Evolutionary conservation across 2,113 vertebrate species (phyloP).

Genomic region (Syngnathus typhle): DNA sequence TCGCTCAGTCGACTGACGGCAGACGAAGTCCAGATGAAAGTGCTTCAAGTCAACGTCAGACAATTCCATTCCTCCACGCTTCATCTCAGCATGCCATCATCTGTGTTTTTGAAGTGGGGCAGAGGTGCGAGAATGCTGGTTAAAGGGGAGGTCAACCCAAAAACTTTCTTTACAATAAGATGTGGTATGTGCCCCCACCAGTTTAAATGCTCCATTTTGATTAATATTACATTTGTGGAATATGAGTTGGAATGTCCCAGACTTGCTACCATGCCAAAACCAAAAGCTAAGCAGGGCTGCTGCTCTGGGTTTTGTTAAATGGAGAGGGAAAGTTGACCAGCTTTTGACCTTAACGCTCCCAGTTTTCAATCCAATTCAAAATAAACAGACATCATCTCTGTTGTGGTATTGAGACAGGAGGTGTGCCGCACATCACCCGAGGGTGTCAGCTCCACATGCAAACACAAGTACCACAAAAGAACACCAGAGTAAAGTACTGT

Average conservation of each 20-base stretch:
- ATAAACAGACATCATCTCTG: neutral
- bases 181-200: too few species aligned
- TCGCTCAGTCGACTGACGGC: neutral
- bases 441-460: neutral
- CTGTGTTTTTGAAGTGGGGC: neutral
- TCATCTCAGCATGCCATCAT: neutral
- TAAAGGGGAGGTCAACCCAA: too few species aligned
- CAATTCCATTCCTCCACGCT: constrained; percentile 8
- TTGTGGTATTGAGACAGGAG: neutral
- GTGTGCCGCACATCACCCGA: neutral
- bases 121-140: neutral
- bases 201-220: too few species aligned
- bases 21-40: constrained; percentile 41
- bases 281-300: neutral
- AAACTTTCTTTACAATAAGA: too few species aligned
- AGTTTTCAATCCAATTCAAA: neutral
- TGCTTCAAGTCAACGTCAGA: constrained; percentile 23
- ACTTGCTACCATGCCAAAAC: neutral
- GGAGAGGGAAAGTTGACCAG: neutral
- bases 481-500: neutral
- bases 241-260: too few species aligned
- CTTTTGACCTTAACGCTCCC: neutral
- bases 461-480: neutral
- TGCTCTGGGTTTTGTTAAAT: neutral
- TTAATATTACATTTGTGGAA: too few species aligned